Evolutionary conservation across 2,888 invertebrate genomes (phyloP).

Genomic region (Phalera bucephala): DNA sequence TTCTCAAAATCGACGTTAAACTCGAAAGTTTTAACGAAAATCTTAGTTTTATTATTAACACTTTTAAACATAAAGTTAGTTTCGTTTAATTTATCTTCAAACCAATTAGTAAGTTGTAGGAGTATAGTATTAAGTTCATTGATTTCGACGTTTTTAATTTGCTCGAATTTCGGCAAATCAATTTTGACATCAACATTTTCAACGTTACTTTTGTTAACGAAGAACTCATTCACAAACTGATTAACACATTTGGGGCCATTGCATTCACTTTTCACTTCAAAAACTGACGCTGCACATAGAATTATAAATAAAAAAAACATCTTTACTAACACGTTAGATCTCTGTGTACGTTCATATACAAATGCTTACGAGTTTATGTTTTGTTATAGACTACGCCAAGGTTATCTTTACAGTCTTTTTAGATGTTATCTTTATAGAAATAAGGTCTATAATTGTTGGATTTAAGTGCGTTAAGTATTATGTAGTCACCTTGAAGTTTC

Average conservation of each 20-base stretch:
- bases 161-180: conserved; percentile 29
- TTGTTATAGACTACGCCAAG: conserved; percentile 13
- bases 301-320: conserved; percentile 26
- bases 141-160: conserved; percentile 30
- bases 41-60: conserved; percentile 44
- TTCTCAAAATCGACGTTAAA: conserved; percentile 31
- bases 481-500: conserved; percentile 54
- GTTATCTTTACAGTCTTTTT: neutral
- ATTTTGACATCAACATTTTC: conserved; percentile 28
- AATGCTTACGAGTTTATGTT: conserved; percentile 48
- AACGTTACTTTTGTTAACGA: conserved; percentile 26
- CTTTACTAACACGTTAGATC: conserved; percentile 46
- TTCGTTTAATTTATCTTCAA: conserved; percentile 42
- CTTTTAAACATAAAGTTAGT: conserved; percentile 29
- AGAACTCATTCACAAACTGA: conserved; percentile 40
- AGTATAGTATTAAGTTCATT: conserved; percentile 42
- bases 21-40: conserved; percentile 50
- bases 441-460: conserved; percentile 19
- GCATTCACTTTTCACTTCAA: conserved; percentile 50
- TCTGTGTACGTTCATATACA: conserved; percentile 46
- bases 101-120: conserved; percentile 39
- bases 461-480: conserved; percentile 8
- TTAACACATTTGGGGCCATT: conserved; percentile 46
- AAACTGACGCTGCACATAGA: conserved; percentile 30
- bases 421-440: conserved; percentile 2